Base-by-base conservation (phyloP, 2,113 vertebrate species). In the Myocastor coypus region DNA sequence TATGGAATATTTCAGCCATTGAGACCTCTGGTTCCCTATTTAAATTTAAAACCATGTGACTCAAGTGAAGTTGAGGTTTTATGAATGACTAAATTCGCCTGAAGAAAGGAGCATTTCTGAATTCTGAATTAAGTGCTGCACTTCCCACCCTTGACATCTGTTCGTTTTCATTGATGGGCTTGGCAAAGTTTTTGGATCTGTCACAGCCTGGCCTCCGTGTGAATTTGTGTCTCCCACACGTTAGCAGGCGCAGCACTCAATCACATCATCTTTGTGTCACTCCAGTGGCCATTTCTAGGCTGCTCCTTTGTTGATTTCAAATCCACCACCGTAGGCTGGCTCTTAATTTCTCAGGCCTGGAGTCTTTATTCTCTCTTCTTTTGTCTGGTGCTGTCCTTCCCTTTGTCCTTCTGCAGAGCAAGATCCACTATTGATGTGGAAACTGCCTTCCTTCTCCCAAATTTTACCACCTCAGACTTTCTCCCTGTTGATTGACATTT, bases 371-470 rank as follows among this genome's bases (percentile, higher is more conserved):
- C 96, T 59, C 57, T 61, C 80, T 55, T 80, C 97, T 91, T 95
- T 97, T 97, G 96, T 97, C 94, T 92, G 92, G 50, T 10, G 80
- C 92, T 57, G 87, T 28, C 92, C 78, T 88, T 95, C 77, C 66
- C 95, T 97, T 97, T 97, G 96, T 97, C 81, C 57, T 83, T 94
- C 80, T 90, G n/a, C 66, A 64, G 87, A 77, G 89, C 83, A 50
- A n/a, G 94, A 84, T 22, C 82, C 78, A 50, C 91, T 81, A 26
- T 87, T 92, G 40, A 82, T 24, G 73, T 59, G 40, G n/a, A 85
- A 24, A 55, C 61, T 1, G 3, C 63, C 71, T 86, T 40, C 46
- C 84, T 95, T 81, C 71, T 87, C 17, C 5, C 12, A 28, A 28
- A 77, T 84, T 87, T 85, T 34, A 82, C 89, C 22, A 14, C 50